Percentiles rank a stretch among this genome's conserved stretches.
These are phyloP conservation scores for Lochmaea capreae DNA, from an alignment of 2,888 invertebrate species.

Conservation along the genomic window DNA sequence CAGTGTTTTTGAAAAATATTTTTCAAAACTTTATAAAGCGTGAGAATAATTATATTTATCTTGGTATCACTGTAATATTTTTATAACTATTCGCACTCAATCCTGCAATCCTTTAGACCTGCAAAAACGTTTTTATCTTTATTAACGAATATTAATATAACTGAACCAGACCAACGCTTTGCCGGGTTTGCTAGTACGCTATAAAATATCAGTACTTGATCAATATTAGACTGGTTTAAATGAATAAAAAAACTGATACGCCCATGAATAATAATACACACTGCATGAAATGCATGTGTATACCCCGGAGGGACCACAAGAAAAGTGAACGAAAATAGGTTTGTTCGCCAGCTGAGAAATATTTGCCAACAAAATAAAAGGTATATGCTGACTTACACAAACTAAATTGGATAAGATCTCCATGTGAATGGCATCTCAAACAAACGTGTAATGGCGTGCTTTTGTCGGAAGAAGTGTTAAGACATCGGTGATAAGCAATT, in stretches of 20 bases:
- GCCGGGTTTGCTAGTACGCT: too few relatives aligned
- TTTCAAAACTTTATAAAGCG: too few relatives aligned
- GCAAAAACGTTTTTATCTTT: too few relatives aligned
- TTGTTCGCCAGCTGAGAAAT: slow-evolving; percentile 24
- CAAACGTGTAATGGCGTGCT: neutral
- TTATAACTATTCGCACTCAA: too few relatives aligned
- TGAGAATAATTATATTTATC: too few relatives aligned
- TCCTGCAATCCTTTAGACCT: too few relatives aligned
- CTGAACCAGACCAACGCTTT: too few relatives aligned
- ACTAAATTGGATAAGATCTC: slow-evolving; percentile 15
- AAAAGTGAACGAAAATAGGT: slow-evolving; percentile 23
- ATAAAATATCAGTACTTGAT: neutral
- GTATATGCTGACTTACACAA: slow-evolving; percentile 7
- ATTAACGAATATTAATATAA: too few relatives aligned
- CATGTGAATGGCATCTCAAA: slow-evolving; percentile 11
- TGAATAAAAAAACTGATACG: neutral
- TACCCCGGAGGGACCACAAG: slow-evolving; percentile 26
- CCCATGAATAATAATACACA: neutral
- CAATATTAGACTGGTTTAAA: neutral
- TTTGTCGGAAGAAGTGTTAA: neutral
- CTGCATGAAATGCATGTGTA: slow-evolving; percentile 24
- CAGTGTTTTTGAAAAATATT: too few relatives aligned
- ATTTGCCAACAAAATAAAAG: slow-evolving; percentile 20
- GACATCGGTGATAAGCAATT: slow-evolving; percentile 3
- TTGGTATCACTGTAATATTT: too few relatives aligned